These are phyloP conservation scores for Calliphora vomitoria DNA, from an alignment of 2,888 invertebrate species.

Conservation along the genomic window DNA sequence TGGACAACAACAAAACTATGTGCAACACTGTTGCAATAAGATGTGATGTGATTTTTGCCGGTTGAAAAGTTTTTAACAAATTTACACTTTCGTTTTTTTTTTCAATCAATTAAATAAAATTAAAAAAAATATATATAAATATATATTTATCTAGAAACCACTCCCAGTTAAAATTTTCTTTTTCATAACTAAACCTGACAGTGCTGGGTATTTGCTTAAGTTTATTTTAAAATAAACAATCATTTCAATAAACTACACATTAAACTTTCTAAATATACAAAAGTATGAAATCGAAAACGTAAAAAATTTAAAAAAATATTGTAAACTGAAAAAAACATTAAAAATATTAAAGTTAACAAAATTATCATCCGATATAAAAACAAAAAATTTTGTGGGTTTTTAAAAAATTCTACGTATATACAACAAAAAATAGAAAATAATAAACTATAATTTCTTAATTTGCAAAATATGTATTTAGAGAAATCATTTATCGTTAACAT, in stretches of 20 bases:
- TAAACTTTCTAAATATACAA: background rate
- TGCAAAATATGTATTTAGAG: background rate
- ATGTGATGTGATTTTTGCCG: slow-evolving; percentile 39
- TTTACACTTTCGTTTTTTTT: slow-evolving; percentile 72
- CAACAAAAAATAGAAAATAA: background rate
- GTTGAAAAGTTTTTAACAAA: slow-evolving; percentile 55
- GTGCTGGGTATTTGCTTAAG: slow-evolving; percentile 34
- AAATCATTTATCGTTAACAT: background rate
- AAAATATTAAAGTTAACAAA: background rate
- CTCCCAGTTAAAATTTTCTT: slow-evolving; percentile 58
- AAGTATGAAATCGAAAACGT: background rate
- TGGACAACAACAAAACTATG: background rate
- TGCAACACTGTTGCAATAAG: slow-evolving; percentile 38
- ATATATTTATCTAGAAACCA: slow-evolving; percentile 41
- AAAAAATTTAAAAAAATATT: background rate
- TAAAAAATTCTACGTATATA: too few species aligned
- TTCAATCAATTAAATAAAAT: slow-evolving; percentile 46
- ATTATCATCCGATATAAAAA: too few species aligned
- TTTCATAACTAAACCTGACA: slow-evolving; percentile 20
- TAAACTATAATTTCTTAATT: background rate
- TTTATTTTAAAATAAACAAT: slow-evolving; percentile 19
- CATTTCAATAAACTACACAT: background rate
- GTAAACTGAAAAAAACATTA: background rate
- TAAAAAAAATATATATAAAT: slow-evolving; percentile 28
- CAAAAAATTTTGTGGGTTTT: too few species aligned